phyloP scores from a whole-genome alignment of 2,888 invertebrate genomes.

The Drosophila buzzatii region DNA sequence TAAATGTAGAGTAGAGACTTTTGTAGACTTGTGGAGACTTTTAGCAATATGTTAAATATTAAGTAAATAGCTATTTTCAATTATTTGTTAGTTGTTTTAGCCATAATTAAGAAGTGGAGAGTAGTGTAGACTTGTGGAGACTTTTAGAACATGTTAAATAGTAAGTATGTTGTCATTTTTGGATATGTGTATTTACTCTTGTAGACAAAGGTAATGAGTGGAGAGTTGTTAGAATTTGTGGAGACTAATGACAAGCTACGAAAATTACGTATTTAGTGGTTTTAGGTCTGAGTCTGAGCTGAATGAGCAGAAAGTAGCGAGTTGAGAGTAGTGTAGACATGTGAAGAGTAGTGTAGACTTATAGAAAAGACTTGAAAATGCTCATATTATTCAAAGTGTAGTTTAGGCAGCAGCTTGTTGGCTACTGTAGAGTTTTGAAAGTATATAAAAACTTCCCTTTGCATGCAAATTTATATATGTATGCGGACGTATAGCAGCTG shows the following conservation, averaged over 20 bases:
- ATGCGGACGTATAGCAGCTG: not conserved
- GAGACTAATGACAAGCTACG: not conserved
- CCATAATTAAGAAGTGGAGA: not conserved
- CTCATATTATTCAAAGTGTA: not conserved
- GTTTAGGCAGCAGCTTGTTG: no score
- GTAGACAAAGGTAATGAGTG: not conserved
- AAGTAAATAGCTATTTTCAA: not conserved
- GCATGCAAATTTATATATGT: not conserved
- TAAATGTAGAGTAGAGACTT: not conserved
- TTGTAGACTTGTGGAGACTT: slow-evolving; percentile 1
- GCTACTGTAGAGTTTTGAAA: not conserved
- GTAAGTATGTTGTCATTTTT: not conserved
- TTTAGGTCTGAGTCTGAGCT: not conserved
- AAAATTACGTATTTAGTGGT: not conserved
- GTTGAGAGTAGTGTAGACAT: not conserved
- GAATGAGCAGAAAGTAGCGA: no score
- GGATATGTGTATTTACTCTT: no score
- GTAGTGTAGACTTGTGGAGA: slow-evolving; percentile 5
- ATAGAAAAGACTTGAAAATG: not conserved
- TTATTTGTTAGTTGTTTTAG: not conserved
- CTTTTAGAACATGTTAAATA: not conserved
- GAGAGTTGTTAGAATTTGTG: slow-evolving; percentile 2
- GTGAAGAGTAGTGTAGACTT: not conserved
- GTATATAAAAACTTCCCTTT: not conserved
- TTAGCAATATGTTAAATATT: not conserved